These are phyloP conservation scores for Enteromius unitaeniatus DNA, from an alignment of 2,797 vertebrate genomes.

Conservation along the genomic window DNA sequence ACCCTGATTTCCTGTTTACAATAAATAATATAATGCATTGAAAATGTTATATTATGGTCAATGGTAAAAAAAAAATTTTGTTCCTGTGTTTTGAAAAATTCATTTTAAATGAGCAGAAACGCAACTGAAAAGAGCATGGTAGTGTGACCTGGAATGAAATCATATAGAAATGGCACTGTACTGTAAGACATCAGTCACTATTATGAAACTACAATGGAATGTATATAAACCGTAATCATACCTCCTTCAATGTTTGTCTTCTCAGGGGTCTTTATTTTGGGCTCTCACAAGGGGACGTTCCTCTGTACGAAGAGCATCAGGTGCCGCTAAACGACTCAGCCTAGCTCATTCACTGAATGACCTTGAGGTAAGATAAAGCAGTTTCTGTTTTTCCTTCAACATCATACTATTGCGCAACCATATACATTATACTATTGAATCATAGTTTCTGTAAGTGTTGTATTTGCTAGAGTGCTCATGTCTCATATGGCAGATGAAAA, in stretches of 20 bases:
- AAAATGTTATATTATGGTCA: neutral
- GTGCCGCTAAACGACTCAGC: slow-evolving; percentile 86
- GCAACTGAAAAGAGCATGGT: neutral
- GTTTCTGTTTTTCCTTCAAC: slow-evolving; percentile 7
- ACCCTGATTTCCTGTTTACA: neutral
- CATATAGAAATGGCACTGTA: neutral
- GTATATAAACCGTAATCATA: neutral
- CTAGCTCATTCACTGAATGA: slow-evolving; percentile 93
- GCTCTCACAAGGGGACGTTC: slow-evolving; percentile 78
- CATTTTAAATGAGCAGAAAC: neutral
- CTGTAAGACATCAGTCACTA: neutral
- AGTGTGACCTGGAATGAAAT: neutral
- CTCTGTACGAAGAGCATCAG: slow-evolving; percentile 82
- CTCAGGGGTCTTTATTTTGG: slow-evolving; percentile 82
- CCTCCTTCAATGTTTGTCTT: slow-evolving; percentile 32
- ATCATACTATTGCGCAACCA: neutral
- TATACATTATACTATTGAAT: slow-evolving; percentile 15
- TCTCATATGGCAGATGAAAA: neutral
- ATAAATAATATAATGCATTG: neutral
- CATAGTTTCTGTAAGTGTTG: neutral
- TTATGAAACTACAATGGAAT: neutral
- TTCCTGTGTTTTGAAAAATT: neutral
- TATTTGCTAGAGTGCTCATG: neutral
- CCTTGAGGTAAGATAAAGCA: slow-evolving; percentile 84
- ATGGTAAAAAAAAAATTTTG: neutral